Conservation (phyloP, 2,113 vertebrate genomes). For the Bos indicus region DNA sequence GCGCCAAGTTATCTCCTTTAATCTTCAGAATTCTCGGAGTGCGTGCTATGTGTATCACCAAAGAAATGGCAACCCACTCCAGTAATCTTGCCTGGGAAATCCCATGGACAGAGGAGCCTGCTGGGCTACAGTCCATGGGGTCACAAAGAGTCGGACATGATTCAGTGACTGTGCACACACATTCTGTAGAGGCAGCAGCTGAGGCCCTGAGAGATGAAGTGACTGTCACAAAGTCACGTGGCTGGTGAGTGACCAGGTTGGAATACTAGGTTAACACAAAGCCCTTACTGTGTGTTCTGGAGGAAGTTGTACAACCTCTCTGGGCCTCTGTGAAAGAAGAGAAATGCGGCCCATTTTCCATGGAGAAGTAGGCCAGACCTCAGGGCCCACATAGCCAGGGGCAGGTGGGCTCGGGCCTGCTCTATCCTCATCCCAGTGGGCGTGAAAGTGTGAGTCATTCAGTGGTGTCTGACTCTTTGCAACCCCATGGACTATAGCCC, state of each 20-base stretch:
- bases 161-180: background rate
- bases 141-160: background rate
- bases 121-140: background rate
- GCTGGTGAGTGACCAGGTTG: background rate
- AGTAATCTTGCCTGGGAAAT: background rate
- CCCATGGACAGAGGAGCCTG: background rate
- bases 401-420: background rate
- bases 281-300: background rate
- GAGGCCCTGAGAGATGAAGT: background rate
- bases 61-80: background rate
- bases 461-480: background rate
- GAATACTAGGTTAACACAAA: background rate
- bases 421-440: background rate
- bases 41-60: background rate
- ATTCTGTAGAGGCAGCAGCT: background rate
- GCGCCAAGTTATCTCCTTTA: background rate
- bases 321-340: background rate
- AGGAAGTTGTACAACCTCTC: background rate
- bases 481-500: background rate
- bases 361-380: background rate
- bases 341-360: background rate
- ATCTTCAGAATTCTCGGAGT: background rate
- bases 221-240: background rate
- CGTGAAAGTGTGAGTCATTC: background rate
- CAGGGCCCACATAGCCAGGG: background rate